phyloP scores from a whole-genome alignment of 1,140 invertebrate genomes.

The Papilio xuthus region DNA sequence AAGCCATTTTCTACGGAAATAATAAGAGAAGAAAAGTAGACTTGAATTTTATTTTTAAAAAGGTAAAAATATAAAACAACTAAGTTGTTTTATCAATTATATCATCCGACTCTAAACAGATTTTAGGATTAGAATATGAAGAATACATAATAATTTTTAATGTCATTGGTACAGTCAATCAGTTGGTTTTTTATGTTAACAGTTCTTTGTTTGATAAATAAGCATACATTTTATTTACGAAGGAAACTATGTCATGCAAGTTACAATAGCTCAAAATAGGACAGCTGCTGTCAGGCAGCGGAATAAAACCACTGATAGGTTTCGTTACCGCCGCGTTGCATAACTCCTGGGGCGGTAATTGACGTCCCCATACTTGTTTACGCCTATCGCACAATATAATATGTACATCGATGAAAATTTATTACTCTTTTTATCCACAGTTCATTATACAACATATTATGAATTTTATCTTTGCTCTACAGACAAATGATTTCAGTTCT shows the following conservation, averaged over 20 bases:
- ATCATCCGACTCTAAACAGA: not conserved
- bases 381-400: not conserved
- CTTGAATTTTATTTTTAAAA: not conserved
- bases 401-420: not conserved
- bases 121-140: not conserved
- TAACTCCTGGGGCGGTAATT: conserved; percentile 16
- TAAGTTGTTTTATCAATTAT: not conserved
- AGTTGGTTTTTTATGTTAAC: not conserved
- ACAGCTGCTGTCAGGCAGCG: conserved; percentile 6
- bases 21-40: not conserved
- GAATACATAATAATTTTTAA: not conserved
- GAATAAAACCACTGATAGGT: conserved; percentile 24
- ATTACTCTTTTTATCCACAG: not conserved
- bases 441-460: not conserved
- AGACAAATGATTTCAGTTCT: too few species aligned
- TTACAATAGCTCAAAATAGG: conserved; percentile 24
- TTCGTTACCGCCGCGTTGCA: conserved; percentile 9
- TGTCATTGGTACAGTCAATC: not conserved
- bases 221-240: not conserved
- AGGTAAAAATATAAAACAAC: not conserved
- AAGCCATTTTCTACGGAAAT: not conserved
- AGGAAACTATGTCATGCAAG: conserved; percentile 1
- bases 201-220: conserved; percentile 1
- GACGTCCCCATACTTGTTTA: conserved; percentile 9
- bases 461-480: too few species aligned